Evolutionary conservation across 2,797 vertebrate genomes (phyloP), one percentile per base, ranked within the genome.

Genomic region (Tiaroga cobitis): DNA sequence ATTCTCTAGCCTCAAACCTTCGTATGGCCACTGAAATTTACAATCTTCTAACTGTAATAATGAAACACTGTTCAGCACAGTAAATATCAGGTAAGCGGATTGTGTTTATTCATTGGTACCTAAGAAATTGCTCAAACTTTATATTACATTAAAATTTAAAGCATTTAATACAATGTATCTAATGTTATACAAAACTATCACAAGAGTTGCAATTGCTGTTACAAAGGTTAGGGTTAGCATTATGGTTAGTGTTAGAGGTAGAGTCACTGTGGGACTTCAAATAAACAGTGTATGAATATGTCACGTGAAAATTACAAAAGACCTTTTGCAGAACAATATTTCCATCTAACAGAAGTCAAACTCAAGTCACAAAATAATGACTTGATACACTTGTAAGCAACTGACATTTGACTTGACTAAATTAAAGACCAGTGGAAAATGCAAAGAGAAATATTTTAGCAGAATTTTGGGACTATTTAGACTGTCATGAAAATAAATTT

Each of bases 1-100:
- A 67, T 37, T 68, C 13, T 51, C 63, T 16, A 68, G 34, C 67
- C 8, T 43, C 63, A 80, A 51, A 37, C 26, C 13, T 37, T 51
- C n/a, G n/a, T n/a, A 68, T n/a, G 32, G 29, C 46, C 63, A 68
- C 19, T 54, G 13, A n/a, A 37, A 54, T 26, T 5, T 81, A 51
- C 49, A 37, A n/a, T 56, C 74, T 77, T 78, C 24, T 26, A 34
- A 26, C 51, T 70, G 16, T 29, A 41, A 81, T 59, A 81, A 41
- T 70, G 2, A 76, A 56, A 5, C 37, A 56, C 5, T 43, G 54
- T 82, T 61, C 21, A 69, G 24, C 15, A n/a, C 21, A 68, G 46
- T 41, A 56, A 70, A 56, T 41, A 39, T 39, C 8, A 70, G 34
- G 16, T 26, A 56, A 70, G 24, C 6, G 13, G 10, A 59, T 4